Conservation (phyloP, 1,140 invertebrate genomes). For the Brachystomella parvula region DNA sequence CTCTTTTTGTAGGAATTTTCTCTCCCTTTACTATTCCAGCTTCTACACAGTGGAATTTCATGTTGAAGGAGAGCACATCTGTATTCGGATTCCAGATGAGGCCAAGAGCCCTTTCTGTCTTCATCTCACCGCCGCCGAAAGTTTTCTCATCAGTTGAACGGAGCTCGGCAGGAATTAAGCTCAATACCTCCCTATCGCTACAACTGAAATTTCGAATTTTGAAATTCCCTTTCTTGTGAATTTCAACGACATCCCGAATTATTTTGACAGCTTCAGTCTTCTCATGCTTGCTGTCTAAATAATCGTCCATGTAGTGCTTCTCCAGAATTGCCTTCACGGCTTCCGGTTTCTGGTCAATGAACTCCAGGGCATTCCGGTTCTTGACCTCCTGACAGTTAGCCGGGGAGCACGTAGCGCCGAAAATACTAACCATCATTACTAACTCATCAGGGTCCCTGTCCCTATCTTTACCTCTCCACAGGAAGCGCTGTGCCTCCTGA, state of each 20-base stretch:
- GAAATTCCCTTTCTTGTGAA: conserved; percentile 8
- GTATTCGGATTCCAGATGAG: conserved; percentile 12
- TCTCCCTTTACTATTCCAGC: conserved; percentile 1
- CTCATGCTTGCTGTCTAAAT: conserved; percentile 10
- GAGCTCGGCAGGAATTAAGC: conserved; percentile 33
- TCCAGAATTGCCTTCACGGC: conserved; percentile 6
- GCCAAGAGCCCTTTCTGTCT: conserved; percentile 14
- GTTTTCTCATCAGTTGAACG: conserved; percentile 26
- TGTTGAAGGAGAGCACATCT: conserved; percentile 15
- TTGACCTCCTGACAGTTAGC: conserved; percentile 3
- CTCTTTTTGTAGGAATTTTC: conserved; percentile 21
- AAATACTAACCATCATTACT: conserved; percentile 20
- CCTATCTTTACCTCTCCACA: conserved; percentile 19
- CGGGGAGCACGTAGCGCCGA: conserved; percentile 26
- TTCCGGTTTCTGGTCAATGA: conserved; percentile 5
- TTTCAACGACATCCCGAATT: neutral
- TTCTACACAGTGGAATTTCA: conserved; percentile 5
- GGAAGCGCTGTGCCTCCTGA: conserved; percentile 11
- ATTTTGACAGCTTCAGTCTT: conserved; percentile 21
- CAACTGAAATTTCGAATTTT: conserved; percentile 14
- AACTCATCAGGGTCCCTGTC: conserved; percentile 4
- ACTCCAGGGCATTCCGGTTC: conserved; percentile 11
- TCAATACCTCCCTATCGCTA: conserved; percentile 3
- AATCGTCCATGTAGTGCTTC: conserved; percentile 29
- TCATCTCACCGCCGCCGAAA: conserved; percentile 23